Percentiles rank a stretch among this genome's conserved stretches.
phyloP scores from a whole-genome alignment of 1,140 invertebrate genomes.

The Zaprionus ornatus region DNA sequence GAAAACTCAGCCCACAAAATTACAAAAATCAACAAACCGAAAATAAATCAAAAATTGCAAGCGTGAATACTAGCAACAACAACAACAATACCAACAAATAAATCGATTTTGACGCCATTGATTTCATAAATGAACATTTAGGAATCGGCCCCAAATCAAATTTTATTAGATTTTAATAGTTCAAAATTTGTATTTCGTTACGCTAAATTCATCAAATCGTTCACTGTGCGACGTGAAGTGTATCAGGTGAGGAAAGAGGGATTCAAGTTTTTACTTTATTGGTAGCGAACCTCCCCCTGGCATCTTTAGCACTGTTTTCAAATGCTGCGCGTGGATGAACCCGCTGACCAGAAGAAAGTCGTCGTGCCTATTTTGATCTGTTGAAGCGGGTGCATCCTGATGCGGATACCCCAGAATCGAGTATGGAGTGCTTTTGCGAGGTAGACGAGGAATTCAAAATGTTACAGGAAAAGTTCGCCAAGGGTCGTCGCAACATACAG shows the following conservation, averaged over 20 bases:
- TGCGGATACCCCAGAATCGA: slow-evolving; percentile 87
- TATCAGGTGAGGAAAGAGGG: slow-evolving; percentile 47
- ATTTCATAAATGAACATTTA: no score
- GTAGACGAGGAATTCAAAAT: slow-evolving; percentile 86
- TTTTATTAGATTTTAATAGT: no score
- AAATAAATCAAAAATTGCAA: no score
- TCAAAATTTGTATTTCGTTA: no score
- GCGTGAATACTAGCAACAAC: no score
- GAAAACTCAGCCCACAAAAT: no score
- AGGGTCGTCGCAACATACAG: slow-evolving; percentile 83
- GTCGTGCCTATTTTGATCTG: slow-evolving; percentile 89
- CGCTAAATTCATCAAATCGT: no score
- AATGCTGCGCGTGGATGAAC: slow-evolving; percentile 87
- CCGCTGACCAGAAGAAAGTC: slow-evolving; percentile 89
- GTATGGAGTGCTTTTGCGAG: slow-evolving; percentile 89
- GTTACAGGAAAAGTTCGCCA: slow-evolving; percentile 86
- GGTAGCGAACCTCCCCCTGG: neutral
- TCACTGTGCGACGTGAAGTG: slow-evolving; percentile 24
- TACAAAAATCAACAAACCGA: no score
- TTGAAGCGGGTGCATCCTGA: slow-evolving; percentile 94
- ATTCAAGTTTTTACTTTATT: neutral
- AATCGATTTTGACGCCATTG: no score
- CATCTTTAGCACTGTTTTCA: slow-evolving; percentile 87
- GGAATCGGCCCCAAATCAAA: no score
- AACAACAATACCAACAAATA: no score